Percentiles rank a stretch among this genome's conserved stretches.
phyloP scores from a whole-genome alignment of 37 sponge, comb jelly and placozoan genomes.

The Mnemiopsis leidyi region DNA sequence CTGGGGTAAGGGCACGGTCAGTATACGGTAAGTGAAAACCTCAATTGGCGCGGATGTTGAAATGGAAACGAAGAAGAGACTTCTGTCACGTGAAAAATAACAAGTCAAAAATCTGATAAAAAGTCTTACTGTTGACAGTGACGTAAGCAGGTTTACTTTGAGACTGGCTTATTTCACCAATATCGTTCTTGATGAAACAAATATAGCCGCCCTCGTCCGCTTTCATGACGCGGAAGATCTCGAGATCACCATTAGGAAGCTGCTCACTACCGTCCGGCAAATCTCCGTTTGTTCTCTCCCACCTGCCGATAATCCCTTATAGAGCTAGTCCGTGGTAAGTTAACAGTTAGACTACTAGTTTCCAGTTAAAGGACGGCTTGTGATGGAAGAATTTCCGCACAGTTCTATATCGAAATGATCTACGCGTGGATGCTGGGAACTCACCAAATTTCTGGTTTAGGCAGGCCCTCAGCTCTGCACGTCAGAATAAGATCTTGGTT shows the following conservation, averaged over 20 bases:
- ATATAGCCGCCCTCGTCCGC: constrained; percentile 48
- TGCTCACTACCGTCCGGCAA: constrained; percentile 39
- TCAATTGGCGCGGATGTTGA: too few relatives aligned
- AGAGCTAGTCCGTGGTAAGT: too few relatives aligned
- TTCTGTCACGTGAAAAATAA: not conserved
- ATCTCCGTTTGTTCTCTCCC: constrained; percentile 55
- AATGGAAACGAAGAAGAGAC: not conserved
- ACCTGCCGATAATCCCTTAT: too few relatives aligned
- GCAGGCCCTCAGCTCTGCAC: constrained; percentile 9
- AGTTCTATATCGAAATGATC: too few relatives aligned
- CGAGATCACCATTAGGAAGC: constrained; percentile 5
- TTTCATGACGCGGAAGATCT: constrained; percentile 16
- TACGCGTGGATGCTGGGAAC: too few relatives aligned
- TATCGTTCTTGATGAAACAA: constrained; percentile 30
- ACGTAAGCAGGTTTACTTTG: constrained; percentile 26
- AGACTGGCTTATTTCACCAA: not conserved
- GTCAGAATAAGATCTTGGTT: constrained; percentile 31
- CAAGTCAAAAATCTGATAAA: not conserved
- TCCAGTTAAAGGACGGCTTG: too few relatives aligned
- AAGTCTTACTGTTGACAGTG: constrained; percentile 2
- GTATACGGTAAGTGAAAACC: too few relatives aligned
- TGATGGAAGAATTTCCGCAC: too few relatives aligned
- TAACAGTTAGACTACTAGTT: too few relatives aligned
- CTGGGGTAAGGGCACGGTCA: too few relatives aligned
- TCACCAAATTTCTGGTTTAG: constrained; percentile 48